phyloP scores from a whole-genome alignment of 2,113 vertebrate genomes.

The Passer domesticus region DNA sequence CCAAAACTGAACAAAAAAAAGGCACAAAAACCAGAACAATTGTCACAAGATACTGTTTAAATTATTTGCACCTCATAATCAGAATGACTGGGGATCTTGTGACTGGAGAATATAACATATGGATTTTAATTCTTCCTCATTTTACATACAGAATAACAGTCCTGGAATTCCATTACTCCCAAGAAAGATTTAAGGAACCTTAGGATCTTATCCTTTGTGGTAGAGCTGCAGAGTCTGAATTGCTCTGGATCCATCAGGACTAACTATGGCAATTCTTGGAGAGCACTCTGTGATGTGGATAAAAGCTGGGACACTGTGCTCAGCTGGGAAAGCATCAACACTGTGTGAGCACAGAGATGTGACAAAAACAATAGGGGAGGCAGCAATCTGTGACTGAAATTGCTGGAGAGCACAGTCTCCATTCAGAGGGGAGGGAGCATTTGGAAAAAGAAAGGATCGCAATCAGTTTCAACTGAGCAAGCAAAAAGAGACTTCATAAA shows the following conservation, averaged over 20 bases:
- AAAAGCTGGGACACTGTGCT: not conserved
- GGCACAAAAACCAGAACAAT: not conserved
- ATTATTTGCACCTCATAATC: not conserved
- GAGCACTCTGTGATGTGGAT: not conserved
- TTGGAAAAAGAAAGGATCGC: not conserved
- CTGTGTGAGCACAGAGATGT: not conserved
- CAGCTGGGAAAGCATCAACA: not conserved
- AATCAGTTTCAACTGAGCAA: not conserved
- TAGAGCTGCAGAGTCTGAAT: not conserved
- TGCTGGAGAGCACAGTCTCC: not conserved
- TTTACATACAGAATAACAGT: not conserved
- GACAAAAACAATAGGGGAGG: not conserved
- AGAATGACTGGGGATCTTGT: not conserved
- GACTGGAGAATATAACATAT: not conserved
- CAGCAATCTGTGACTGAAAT: not conserved
- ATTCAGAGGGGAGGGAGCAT: not conserved
- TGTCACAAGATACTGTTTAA: not conserved
- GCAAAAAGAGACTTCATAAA: not conserved
- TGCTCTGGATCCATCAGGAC: not conserved
- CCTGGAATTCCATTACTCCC: not conserved
- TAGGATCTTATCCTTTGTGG: not conserved
- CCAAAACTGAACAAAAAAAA: not conserved
- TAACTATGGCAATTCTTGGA: not conserved
- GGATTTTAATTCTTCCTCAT: not conserved
- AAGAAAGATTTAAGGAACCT: not conserved